These are phyloP conservation scores for Melieria omissa DNA, from an alignment of 2,888 invertebrate genomes.

Conservation along the genomic window DNA sequence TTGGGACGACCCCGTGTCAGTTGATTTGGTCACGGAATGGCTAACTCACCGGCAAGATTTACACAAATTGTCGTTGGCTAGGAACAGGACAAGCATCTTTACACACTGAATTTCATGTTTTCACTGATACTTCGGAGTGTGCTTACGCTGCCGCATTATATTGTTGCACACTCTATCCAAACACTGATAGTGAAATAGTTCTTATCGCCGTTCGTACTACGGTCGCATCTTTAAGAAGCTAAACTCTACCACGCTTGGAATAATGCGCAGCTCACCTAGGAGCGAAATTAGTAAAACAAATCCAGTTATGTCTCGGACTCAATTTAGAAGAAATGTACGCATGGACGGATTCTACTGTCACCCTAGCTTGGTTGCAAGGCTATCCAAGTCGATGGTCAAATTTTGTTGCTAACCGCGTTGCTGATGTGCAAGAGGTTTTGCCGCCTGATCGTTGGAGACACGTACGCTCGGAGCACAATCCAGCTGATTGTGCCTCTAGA, in stretches of 20 bases:
- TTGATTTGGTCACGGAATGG: too few species aligned
- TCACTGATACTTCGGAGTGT: not conserved
- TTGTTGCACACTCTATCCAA: too few species aligned
- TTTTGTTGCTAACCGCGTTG: too few species aligned
- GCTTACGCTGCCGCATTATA: too few species aligned
- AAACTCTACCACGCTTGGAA: not conserved
- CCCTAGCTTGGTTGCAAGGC: slow-evolving; percentile 26
- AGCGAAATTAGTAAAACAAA: not conserved
- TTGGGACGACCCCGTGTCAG: too few species aligned
- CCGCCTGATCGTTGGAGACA: too few species aligned
- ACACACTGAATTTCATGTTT: not conserved
- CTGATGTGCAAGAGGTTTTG: too few species aligned
- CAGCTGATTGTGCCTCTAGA: too few species aligned
- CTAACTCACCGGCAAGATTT: too few species aligned
- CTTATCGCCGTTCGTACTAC: not conserved
- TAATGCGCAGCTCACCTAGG: slow-evolving; percentile 4
- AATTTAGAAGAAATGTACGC: not conserved
- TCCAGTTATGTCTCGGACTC: not conserved
- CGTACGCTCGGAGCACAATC: too few species aligned
- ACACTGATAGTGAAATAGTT: not conserved
- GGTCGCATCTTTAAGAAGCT: not conserved
- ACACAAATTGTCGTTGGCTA: not conserved
- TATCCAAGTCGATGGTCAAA: slow-evolving; percentile 21
- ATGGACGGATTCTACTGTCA: slow-evolving; percentile 25
- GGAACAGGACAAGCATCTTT: not conserved